Percentiles rank a stretch among this genome's conserved stretches.
Evolutionary conservation across 1,140 invertebrate genomes (phyloP).

Genomic region (Anagrus nilaparvatae): DNA sequence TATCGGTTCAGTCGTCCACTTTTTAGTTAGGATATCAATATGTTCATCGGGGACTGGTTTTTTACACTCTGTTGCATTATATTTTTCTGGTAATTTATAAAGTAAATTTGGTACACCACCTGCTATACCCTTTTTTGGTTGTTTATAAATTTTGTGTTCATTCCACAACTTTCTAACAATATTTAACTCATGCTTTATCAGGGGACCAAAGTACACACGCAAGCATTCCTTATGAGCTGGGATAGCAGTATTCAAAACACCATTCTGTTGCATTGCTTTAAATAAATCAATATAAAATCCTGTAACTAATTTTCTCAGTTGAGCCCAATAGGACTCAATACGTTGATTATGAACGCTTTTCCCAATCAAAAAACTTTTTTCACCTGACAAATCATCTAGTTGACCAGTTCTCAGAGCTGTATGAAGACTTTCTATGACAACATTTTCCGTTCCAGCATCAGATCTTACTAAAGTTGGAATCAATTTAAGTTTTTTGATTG

Average conservation of each 20-base stretch:
- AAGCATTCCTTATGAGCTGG: slow-evolving; percentile 2
- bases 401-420: neutral
- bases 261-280: slow-evolving; percentile 2
- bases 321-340: slow-evolving; percentile 1
- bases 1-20: neutral
- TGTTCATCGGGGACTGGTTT: neutral
- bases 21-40: neutral
- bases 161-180: neutral
- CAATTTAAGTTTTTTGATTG: slow-evolving; percentile 10
- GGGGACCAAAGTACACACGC: neutral
- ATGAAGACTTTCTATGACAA: slow-evolving; percentile 1
- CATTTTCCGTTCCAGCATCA: slow-evolving; percentile 20
- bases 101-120: no score
- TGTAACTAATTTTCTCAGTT: neutral
- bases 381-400: neutral
- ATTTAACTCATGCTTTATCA: neutral
- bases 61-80: neutral
- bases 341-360: slow-evolving; percentile 9
- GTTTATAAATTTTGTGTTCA: no score
- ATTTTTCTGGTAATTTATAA: neutral
- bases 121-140: no score
- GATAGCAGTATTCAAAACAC: neutral
- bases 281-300: slow-evolving; percentile 10
- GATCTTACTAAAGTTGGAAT: slow-evolving; percentile 17
- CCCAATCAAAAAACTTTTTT: slow-evolving; percentile 7